These are phyloP conservation scores for Agapetus fuscipes DNA, from an alignment of 2,888 invertebrate species.

Conservation along the genomic window DNA sequence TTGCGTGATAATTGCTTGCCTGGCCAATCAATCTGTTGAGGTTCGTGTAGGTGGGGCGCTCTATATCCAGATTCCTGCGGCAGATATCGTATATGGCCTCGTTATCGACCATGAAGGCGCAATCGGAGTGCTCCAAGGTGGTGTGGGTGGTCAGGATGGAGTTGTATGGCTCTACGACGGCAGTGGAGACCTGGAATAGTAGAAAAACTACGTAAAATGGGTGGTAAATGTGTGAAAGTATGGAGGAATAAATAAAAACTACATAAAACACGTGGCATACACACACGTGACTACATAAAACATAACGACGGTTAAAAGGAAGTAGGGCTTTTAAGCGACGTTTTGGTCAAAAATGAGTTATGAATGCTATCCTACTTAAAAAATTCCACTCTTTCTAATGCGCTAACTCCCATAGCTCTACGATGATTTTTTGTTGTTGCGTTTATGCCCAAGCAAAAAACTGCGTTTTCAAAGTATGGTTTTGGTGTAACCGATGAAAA, in stretches of 20 bases:
- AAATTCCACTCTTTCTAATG: too few relatives aligned
- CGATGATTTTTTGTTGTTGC: too few relatives aligned
- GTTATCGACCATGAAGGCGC: conserved; percentile 91
- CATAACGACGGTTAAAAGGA: not conserved
- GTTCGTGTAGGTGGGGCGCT: conserved; percentile 78
- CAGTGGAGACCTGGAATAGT: conserved; percentile 60
- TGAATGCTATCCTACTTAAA: too few relatives aligned
- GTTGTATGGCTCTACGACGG: conserved; percentile 84
- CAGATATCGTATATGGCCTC: conserved; percentile 85
- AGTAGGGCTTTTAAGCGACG: too few relatives aligned
- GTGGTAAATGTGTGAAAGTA: too few relatives aligned
- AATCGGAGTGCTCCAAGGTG: conserved; percentile 77
- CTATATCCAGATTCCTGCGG: conserved; percentile 75
- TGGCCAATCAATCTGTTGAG: conserved; percentile 78
- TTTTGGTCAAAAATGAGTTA: too few relatives aligned
- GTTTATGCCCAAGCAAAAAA: too few relatives aligned
- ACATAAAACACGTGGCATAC: not conserved
- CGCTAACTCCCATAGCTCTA: too few relatives aligned
- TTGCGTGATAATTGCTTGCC: conserved; percentile 26
- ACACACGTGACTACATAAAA: not conserved
- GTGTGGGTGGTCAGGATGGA: conserved; percentile 90
- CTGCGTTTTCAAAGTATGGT: too few relatives aligned
- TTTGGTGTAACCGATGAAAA: too few relatives aligned
- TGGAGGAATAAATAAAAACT: too few relatives aligned
- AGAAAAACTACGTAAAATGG: too few relatives aligned